These are phyloP conservation scores for Lucinisca nassula DNA, from an alignment of 2,888 invertebrate species.

Conservation along the genomic window DNA sequence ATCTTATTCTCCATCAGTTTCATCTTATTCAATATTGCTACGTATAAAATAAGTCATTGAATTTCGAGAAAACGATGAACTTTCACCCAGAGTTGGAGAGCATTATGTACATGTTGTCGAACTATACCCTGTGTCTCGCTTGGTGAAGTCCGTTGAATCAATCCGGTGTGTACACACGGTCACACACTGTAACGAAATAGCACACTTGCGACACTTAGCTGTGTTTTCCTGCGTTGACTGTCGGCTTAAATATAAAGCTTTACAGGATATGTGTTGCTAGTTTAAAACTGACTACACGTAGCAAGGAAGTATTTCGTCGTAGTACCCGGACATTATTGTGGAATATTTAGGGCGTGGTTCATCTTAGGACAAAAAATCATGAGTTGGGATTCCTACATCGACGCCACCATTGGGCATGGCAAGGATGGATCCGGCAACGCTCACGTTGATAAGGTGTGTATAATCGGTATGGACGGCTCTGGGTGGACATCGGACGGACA, in stretches of 20 bases:
- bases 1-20: background rate
- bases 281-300: background rate
- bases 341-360: background rate
- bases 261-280: background rate
- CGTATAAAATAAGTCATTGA: too few relatives aligned
- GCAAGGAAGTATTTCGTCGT: background rate
- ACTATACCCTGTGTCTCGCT: background rate
- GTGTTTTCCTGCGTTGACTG: background rate
- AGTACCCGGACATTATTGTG: background rate
- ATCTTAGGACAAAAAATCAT: background rate
- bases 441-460: slow-evolving; percentile 69
- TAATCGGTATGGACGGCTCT: slow-evolving; percentile 62
- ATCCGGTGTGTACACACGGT: background rate
- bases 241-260: background rate
- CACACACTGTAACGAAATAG: background rate
- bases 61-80: too few relatives aligned
- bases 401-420: slow-evolving; percentile 65
- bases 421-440: slow-evolving; percentile 55
- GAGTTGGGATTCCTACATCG: slow-evolving; percentile 72
- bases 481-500: background rate
- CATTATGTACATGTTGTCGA: background rate
- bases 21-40: too few relatives aligned
- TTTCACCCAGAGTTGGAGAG: background rate
- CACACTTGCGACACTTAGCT: background rate
- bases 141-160: background rate